Percentiles rank a stretch among this genome's conserved stretches.
These are phyloP conservation scores for Sebastes taczanowskii DNA, from an alignment of 2,797 vertebrate genomes.

Conservation along the genomic window DNA sequence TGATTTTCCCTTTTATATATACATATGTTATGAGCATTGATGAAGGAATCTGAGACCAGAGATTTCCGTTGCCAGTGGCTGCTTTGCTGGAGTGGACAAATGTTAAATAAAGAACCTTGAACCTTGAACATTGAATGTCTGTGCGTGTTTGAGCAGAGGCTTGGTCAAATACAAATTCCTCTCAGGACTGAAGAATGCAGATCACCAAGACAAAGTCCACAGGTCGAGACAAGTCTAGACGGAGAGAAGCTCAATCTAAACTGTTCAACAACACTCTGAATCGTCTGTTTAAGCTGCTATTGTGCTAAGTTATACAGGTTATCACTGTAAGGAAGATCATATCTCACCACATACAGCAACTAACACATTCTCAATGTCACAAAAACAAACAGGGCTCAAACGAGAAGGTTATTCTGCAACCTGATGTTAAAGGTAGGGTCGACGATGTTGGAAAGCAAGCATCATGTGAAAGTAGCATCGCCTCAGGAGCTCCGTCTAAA, in stretches of 20 bases:
- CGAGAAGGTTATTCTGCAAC: neutral
- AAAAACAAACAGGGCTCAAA: neutral
- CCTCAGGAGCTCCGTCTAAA: no score
- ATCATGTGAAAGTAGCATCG: no score
- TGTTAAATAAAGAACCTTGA: no score
- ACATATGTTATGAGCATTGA: no score
- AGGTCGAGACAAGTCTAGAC: rapidly evolving
- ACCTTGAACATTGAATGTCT: neutral
- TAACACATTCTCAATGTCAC: neutral
- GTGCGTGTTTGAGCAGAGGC: neutral
- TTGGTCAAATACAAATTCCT: neutral
- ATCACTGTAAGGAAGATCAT: neutral
- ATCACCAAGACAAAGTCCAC: neutral
- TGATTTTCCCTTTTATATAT: no score
- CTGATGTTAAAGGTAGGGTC: neutral
- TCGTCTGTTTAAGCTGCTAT: neutral
- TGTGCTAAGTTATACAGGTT: neutral
- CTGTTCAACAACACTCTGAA: neutral
- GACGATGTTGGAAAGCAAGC: no score
- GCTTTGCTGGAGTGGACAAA: neutral
- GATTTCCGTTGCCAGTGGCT: no score
- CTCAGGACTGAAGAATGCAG: neutral
- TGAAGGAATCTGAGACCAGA: no score
- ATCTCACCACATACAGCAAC: neutral
- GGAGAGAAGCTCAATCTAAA: neutral